These are phyloP conservation scores for Fragum sueziense DNA, from an alignment of 2,888 invertebrate genomes.

Conservation along the genomic window DNA sequence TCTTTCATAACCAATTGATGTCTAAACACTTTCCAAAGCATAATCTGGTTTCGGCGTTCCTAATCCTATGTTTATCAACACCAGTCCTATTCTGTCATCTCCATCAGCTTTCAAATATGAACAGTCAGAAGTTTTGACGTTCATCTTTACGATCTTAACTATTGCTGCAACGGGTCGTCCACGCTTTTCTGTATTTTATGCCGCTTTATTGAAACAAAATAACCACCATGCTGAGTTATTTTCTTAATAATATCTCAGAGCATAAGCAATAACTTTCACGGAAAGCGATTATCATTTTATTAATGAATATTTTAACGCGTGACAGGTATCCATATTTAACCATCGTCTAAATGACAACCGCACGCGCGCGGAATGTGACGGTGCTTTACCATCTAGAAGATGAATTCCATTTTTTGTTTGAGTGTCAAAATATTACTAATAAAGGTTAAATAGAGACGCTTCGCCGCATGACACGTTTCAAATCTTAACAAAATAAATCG, in stretches of 20 bases:
- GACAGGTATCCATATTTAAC: conserved; percentile 12
- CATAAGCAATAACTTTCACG: not conserved
- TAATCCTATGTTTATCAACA: no score
- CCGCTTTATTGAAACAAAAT: no score
- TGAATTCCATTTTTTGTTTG: conserved; percentile 18
- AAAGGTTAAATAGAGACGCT: conserved; percentile 21
- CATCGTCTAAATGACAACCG: not conserved
- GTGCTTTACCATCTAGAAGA: not conserved
- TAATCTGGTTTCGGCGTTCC: no score
- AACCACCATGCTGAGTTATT: not conserved
- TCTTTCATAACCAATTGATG: no score
- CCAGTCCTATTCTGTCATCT: no score
- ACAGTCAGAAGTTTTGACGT: no score
- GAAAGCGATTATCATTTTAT: not conserved
- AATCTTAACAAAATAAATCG: conserved; percentile 23
- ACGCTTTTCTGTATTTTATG: no score
- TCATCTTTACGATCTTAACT: no score
- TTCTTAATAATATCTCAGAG: not conserved
- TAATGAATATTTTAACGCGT: conserved; percentile 8
- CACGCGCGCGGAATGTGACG: conserved; percentile 1
- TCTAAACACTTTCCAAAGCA: no score
- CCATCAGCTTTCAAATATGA: no score
- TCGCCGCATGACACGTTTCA: conserved; percentile 17
- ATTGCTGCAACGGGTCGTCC: no score
- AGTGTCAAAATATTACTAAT: conserved; percentile 26